These are phyloP conservation scores for Tethya wilhelma DNA, from an alignment of 37 sponge, comb jelly and placozoan genomes.

Conservation along the genomic window DNA sequence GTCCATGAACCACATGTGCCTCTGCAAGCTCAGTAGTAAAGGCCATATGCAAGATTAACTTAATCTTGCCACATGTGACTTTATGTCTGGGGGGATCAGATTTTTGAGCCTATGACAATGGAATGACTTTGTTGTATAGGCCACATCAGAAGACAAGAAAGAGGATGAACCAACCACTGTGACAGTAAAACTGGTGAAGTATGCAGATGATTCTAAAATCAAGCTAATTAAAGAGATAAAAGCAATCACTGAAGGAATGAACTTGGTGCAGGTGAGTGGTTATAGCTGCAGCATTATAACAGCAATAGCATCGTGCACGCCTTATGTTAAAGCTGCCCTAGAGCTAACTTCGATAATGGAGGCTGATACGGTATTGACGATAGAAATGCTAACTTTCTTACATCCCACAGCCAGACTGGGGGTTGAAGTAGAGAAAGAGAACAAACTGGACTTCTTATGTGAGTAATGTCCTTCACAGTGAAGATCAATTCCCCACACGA, in stretches of 20 bases:
- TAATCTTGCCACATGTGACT: neutral
- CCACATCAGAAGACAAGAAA: neutral
- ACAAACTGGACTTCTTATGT: no score
- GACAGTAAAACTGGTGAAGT: slow-evolving; percentile 79
- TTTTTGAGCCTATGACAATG: no score
- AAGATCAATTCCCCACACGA: slow-evolving; percentile 60
- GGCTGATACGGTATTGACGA: no score
- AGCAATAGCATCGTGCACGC: no score
- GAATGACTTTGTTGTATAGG: neutral
- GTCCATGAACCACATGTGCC: neutral
- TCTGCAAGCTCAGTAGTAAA: neutral
- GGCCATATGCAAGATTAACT: neutral
- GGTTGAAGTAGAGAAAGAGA: no score
- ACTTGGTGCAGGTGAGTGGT: slow-evolving; percentile 86
- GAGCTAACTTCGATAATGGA: no score
- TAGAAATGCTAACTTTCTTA: no score
- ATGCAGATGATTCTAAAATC: slow-evolving; percentile 74
- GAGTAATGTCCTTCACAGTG: slow-evolving; percentile 61
- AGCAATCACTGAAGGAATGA: slow-evolving; percentile 82
- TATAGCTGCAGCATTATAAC: no score
- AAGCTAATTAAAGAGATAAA: slow-evolving; percentile 95
- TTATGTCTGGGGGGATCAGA: no score
- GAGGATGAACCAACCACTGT: slow-evolving; percentile 80
- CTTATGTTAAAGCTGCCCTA: no score
- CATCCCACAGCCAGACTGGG: no score